Percentiles rank a stretch among this genome's conserved stretches.
Evolutionary conservation across 2,888 invertebrate genomes (phyloP).

Genomic region (Melanargia galathea): DNA sequence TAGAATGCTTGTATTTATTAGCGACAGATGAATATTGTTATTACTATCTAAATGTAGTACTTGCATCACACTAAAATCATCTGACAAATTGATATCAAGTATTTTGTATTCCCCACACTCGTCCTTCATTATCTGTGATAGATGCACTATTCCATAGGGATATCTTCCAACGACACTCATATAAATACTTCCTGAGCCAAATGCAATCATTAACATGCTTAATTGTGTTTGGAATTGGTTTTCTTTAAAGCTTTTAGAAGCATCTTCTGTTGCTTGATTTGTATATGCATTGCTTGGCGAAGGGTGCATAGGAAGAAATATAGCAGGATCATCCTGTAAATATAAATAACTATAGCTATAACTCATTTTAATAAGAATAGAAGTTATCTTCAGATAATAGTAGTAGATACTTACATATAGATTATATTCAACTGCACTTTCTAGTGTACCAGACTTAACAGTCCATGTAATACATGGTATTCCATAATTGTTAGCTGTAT

Average conservation of each 20-base stretch:
- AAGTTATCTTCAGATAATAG: no score
- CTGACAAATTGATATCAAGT: conserved; percentile 85
- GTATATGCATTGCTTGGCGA: conserved; percentile 79
- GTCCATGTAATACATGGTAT: conserved; percentile 90
- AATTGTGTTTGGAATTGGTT: conserved; percentile 83
- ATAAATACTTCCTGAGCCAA: conserved; percentile 86
- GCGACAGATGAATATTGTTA: conserved; percentile 70
- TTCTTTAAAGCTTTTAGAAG: conserved; percentile 82
- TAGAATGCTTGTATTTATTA: conserved; percentile 83
- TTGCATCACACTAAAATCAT: conserved; percentile 87
- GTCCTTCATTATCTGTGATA: conserved; percentile 80
- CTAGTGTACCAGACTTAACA: conserved; percentile 69
- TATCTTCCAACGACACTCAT: conserved; percentile 93
- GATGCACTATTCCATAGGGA: conserved; percentile 87
- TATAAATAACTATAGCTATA: conserved; percentile 3
- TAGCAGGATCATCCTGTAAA: conserved; percentile 74
- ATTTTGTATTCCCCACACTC: conserved; percentile 82
- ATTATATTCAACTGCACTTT: conserved; percentile 70
- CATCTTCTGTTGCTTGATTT: conserved; percentile 79
- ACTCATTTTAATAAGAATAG: no score
- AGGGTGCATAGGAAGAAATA: conserved; percentile 82
- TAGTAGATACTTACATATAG: conserved; percentile 61
- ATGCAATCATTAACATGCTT: conserved; percentile 90
- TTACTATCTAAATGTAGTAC: conserved; percentile 82
- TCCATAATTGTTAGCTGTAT: conserved; percentile 77